Evolutionary conservation across 2,888 invertebrate species (phyloP), one percentile per base, ranked within the genome.

Genomic region (Dolichopus griseipennis): DNA sequence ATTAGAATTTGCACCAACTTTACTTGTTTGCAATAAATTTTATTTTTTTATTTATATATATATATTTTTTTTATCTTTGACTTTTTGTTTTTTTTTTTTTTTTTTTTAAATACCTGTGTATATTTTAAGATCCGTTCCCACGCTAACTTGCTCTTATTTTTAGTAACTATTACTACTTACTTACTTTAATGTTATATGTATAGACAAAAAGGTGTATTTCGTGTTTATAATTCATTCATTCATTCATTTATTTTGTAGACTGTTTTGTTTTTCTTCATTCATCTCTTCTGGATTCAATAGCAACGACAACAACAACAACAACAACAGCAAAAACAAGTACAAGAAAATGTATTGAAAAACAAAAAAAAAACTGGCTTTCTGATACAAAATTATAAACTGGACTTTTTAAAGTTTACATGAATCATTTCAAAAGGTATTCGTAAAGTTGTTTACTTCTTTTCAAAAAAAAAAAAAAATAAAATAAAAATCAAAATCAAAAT

Each of bases 1-100:
- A 52, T 52, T 52, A 52, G 52, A 15, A 52, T 52, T 52, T 18
- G 18, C n/a, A 52, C 18, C 18, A 52, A 52, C 52, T 18, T 52
- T 52, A 52, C 52, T 52, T 52, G 52, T 52, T 18, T n/a, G 52
- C 52, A 52, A 52, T 52, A 52, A 52, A 52, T 52, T 52, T 52
- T 52, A 12, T 52, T 52, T 52, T 3, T n/a, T 52, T 18, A 52
- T 41, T 41, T 27, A 27, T 27, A 27, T 27, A 27, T 27, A 27
- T 27, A 27, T 5, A 27, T 41, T 2, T 41, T n/a, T 41, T 41
- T 41, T 41, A 12, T 41, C 9, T 41, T 52, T 52, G 18, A n/a
- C n/a, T 15, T n/a, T 4, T 52, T 52, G 2, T 52, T 52, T 12
- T 52, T 52, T 15, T 52, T 12, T 52, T 52, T 52, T 9, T 43